phyloP scores from a whole-genome alignment of 2,888 invertebrate species.

The Serrognathus titanus region DNA sequence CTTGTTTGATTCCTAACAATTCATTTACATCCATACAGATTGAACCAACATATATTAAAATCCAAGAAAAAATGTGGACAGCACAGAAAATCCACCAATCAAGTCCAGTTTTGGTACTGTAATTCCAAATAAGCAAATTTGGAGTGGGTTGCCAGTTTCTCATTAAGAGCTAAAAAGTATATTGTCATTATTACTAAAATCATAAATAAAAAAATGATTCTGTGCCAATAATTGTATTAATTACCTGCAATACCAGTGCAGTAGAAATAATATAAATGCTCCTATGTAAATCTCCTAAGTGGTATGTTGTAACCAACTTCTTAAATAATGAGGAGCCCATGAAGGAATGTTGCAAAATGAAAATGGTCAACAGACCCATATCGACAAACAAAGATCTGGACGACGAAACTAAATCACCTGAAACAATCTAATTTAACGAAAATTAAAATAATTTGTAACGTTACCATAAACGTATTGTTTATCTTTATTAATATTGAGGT shows the following conservation, averaged over 20 bases:
- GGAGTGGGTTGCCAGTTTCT: slow-evolving; percentile 53
- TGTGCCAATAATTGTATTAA: slow-evolving; percentile 19
- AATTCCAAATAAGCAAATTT: slow-evolving; percentile 54
- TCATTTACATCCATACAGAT: slow-evolving; percentile 62
- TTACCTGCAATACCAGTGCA: slow-evolving; percentile 49
- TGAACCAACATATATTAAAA: slow-evolving; percentile 58
- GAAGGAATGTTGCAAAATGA: slow-evolving; percentile 58
- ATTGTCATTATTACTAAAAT: slow-evolving; percentile 30
- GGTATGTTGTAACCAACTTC: slow-evolving; percentile 44
- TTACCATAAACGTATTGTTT: slow-evolving; percentile 8
- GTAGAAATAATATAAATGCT: slow-evolving; percentile 53
- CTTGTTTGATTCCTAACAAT: slow-evolving; percentile 59
- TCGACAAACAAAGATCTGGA: slow-evolving; percentile 49
- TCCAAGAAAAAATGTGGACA: slow-evolving; percentile 55
- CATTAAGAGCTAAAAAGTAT: slow-evolving; percentile 48
- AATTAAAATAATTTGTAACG: background rate
- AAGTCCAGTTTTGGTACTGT: slow-evolving; percentile 49
- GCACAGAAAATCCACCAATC: slow-evolving; percentile 52
- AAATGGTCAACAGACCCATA: slow-evolving; percentile 50
- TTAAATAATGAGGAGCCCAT: slow-evolving; percentile 53
- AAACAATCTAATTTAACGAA: slow-evolving; percentile 14
- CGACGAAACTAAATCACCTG: slow-evolving; percentile 45
- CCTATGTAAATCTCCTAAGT: slow-evolving; percentile 48
- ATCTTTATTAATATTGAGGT: slow-evolving; percentile 38
- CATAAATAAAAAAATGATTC: background rate